Evolutionary conservation across 2,113 vertebrate species (phyloP), one percentile per base, ranked within the genome.

Genomic region (Ceratotherium simum): DNA sequence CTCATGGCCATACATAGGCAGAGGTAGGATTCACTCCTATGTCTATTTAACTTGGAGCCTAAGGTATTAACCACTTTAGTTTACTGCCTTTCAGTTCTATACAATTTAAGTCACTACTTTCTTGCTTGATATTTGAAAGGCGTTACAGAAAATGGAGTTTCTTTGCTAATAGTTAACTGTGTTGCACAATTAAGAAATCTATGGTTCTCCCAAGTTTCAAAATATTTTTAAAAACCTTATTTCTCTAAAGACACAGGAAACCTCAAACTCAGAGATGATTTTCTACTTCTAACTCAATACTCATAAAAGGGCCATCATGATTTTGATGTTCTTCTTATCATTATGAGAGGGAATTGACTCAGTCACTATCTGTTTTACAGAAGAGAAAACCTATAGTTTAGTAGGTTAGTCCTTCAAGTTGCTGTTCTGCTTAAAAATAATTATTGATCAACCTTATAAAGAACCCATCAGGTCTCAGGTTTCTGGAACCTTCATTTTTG

Each of bases 391-490:
- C 36, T 67, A 1, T 3, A 70, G 29, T 67, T 94, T 17, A 87
- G 60, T 31, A 86, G 85, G 3, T 86, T 23, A 70, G 20, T 76
- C 14, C 69, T 54, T 97, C 46, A 89, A 58, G 14, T 23, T 62
- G 33, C 31, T 70, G 9, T n/a, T 95, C 18, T 79, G 42, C 58
- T 95, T 90, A 72, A 83, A 69, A 91, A 36, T 79, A 84, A 92
- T 65, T 62, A 93, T 4, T 72, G 69, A 58, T 58, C 29, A 89
- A 65, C 36, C 20, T 72, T 62, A n/a, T 33, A 79, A 39, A 83
- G 93, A 91, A 36, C 6, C 5, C 8, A 39, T 7, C 48, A 56
- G 4, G 29, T 80, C 56, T 75, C 70, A 12, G 29, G n/a, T 67
- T 93, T 88, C 67, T 69, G 42, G 78, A 78, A 46, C 21, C 18